Percentiles rank a stretch among this genome's conserved stretches.
phyloP scores from a whole-genome alignment of 2,797 vertebrate species.

The Ispidina lecontei region DNA sequence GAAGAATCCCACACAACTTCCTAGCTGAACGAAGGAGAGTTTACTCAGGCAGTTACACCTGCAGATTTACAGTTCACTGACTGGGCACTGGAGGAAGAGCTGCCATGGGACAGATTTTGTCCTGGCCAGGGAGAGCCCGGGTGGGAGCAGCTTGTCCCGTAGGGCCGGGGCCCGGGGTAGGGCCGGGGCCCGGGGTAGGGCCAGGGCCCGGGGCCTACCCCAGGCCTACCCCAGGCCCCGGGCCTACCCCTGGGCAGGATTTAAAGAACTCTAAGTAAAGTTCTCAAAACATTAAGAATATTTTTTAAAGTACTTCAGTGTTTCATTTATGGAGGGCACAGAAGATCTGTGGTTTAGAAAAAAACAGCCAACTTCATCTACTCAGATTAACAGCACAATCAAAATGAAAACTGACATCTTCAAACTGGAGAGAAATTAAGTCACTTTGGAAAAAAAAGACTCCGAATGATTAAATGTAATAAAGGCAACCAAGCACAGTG shows the following conservation, averaged over 20 bases:
- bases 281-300: not conserved
- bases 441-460: not conserved
- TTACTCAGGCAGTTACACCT: not conserved
- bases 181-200: too few relatives aligned
- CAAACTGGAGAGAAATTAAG: not conserved
- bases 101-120: rapidly evolving
- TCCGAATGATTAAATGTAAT: not conserved
- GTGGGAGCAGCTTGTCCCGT: too few relatives aligned
- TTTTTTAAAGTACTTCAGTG: not conserved
- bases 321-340: not conserved
- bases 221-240: too few relatives aligned
- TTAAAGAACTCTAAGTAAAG: not conserved
- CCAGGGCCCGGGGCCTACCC: too few relatives aligned
- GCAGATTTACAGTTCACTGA: rapidly evolving
- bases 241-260: not conserved
- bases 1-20: not conserved
- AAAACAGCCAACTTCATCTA: not conserved
- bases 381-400: not conserved
- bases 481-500: not conserved
- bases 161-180: too few relatives aligned
- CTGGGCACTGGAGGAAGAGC: not conserved
- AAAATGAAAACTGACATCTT: not conserved
- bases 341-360: not conserved
- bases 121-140: too few relatives aligned
- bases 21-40: not conserved